phyloP scores from a whole-genome alignment of 2,888 invertebrate species.

The Drosophila suboccidentalis region DNA sequence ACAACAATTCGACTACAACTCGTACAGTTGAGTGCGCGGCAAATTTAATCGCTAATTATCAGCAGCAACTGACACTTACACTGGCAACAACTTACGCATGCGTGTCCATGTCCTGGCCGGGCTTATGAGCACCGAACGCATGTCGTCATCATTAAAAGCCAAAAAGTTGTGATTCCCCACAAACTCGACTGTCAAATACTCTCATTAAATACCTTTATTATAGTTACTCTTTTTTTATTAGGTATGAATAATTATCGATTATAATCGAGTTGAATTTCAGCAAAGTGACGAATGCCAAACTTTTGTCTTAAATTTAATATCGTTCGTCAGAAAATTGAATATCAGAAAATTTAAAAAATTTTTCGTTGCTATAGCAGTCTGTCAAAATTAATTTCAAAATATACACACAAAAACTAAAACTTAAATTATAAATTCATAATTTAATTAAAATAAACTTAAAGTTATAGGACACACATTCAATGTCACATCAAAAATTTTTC shows the following conservation, averaged over 20 bases:
- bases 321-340: too few species aligned
- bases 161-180: not conserved
- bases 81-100: slow-evolving; percentile 81
- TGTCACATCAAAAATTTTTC: not conserved
- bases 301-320: too few species aligned
- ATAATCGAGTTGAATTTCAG: too few species aligned
- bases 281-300: too few species aligned
- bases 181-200: slow-evolving; percentile 36
- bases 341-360: too few species aligned
- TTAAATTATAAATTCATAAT: too few species aligned
- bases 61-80: slow-evolving; percentile 80
- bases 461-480: not conserved
- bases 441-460: not conserved
- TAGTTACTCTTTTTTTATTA: too few species aligned
- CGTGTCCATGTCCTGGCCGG: slow-evolving; percentile 69
- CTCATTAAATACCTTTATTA: slow-evolving; percentile 14
- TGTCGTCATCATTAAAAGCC: slow-evolving; percentile 63
- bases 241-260: too few species aligned
- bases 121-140: slow-evolving; percentile 65
- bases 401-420: too few species aligned
- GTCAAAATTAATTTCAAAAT: too few species aligned
- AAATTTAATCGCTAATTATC: slow-evolving; percentile 81
- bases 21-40: slow-evolving; percentile 70
- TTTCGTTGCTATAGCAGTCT: too few species aligned
- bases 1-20: slow-evolving; percentile 22